A percentile compares a stretch with the other conserved stretches of the same genome.
These are phyloP conservation scores for Phocoena sinus DNA, from an alignment of 2,113 vertebrate species.

Conservation along the genomic window DNA sequence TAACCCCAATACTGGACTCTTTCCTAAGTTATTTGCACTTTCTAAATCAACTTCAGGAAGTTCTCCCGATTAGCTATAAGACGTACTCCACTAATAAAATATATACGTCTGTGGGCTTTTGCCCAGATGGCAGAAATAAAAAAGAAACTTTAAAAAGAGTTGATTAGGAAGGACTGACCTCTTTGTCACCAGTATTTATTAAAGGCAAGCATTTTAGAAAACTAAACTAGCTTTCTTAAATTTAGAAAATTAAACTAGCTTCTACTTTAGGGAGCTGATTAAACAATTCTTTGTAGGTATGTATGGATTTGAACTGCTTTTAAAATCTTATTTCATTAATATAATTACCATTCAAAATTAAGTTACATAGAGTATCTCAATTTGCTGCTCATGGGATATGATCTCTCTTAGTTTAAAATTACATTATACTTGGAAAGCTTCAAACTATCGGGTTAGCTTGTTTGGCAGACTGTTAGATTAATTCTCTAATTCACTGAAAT, in stretches of 20 bases:
- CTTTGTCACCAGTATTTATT: constrained; percentile 19
- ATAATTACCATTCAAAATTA: constrained; percentile 65
- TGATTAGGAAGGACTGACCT: not conserved
- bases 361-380: constrained; percentile 62
- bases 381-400: constrained; percentile 60
- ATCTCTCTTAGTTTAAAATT: constrained; percentile 68
- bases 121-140: not conserved
- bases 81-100: not conserved
- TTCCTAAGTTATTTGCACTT: not conserved
- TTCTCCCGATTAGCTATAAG: constrained; percentile 19
- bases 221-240: constrained; percentile 32
- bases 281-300: constrained; percentile 43
- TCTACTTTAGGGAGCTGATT: constrained; percentile 1
- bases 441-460: constrained; percentile 71
- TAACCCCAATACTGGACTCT: not conserved
- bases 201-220: constrained; percentile 19
- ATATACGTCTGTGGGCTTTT: not conserved
- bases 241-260: constrained; percentile 37
- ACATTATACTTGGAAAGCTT: constrained; percentile 62
- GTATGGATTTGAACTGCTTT: constrained; percentile 61
- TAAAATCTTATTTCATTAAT: constrained; percentile 65
- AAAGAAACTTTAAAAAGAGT: not conserved
- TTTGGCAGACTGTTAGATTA: constrained; percentile 69
- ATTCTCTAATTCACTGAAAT: constrained; percentile 67
- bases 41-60: not conserved